A percentile compares a stretch with the other conserved stretches of the same genome.
Evolutionary conservation across 2,888 invertebrate species (phyloP).

Genomic region (Nemurella pictetii): DNA sequence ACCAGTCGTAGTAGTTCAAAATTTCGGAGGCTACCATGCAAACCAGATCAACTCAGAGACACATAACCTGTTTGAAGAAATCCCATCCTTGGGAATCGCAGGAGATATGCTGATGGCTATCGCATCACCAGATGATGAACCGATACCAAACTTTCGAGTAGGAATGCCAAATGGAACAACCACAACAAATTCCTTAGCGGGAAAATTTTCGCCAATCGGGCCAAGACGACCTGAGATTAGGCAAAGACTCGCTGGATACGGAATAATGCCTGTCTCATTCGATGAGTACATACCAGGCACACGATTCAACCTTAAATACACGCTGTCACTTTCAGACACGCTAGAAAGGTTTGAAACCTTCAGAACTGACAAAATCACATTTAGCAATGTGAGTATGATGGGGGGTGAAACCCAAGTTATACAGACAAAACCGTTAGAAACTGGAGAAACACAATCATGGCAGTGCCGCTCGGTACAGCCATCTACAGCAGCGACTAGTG

Average conservation of each 20-base stretch:
- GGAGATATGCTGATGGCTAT: slow-evolving; percentile 49
- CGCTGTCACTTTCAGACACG: slow-evolving; percentile 40
- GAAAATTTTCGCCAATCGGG: slow-evolving; percentile 44
- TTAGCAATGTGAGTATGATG: slow-evolving; percentile 40
- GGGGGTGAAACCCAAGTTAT: slow-evolving; percentile 46
- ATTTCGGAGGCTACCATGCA: slow-evolving; percentile 47
- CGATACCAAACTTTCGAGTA: slow-evolving; percentile 46
- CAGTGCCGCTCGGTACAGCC: slow-evolving; percentile 42
- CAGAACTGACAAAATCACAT: slow-evolving; percentile 43
- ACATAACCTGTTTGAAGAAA: slow-evolving; percentile 48
- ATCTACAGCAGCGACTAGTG: slow-evolving; percentile 42
- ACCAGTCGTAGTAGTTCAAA: slow-evolving; percentile 45
- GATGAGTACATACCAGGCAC: slow-evolving; percentile 43
- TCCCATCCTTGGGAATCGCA: slow-evolving; percentile 47
- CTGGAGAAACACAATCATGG: slow-evolving; percentile 41
- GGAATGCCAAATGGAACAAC: slow-evolving; percentile 42
- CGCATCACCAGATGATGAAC: slow-evolving; percentile 45
- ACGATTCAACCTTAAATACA: slow-evolving; percentile 44
- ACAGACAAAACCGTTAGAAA: slow-evolving; percentile 41
- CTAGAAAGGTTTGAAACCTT: slow-evolving; percentile 43
- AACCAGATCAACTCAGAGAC: slow-evolving; percentile 42
- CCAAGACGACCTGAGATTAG: slow-evolving; percentile 43
- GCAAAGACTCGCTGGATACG: slow-evolving; percentile 42
- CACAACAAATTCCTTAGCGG: slow-evolving; percentile 44
- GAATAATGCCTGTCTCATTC: slow-evolving; percentile 44